These are phyloP conservation scores for Gasterosteus aculeatus DNA, from an alignment of 2,113 vertebrate genomes.

Conservation along the genomic window DNA sequence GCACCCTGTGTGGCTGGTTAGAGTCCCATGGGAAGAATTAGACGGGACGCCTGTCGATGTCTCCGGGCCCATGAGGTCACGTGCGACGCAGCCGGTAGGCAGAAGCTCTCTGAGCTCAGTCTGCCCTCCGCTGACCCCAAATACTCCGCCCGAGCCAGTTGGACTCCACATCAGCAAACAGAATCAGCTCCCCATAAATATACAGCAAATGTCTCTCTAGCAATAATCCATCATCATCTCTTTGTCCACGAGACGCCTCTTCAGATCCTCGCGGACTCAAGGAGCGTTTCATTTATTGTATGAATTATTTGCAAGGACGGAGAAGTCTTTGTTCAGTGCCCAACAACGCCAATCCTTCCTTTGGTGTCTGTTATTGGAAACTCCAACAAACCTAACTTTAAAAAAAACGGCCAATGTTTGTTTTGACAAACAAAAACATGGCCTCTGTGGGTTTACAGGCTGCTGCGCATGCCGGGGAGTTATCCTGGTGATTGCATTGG, in stretches of 20 bases:
- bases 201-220: slow-evolving; percentile 34
- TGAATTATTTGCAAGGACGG: slow-evolving; percentile 45
- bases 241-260: slow-evolving; percentile 34
- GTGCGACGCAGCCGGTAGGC: slow-evolving; percentile 29
- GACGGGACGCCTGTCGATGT: slow-evolving; percentile 49
- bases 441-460: slow-evolving; percentile 25
- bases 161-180: slow-evolving; percentile 42
- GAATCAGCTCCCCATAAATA: slow-evolving; percentile 40
- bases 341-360: slow-evolving; percentile 23
- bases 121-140: slow-evolving; percentile 32
- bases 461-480: slow-evolving; percentile 30
- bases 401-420: slow-evolving; percentile 33
- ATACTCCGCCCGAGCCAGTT: slow-evolving; percentile 13
- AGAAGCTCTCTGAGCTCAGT: slow-evolving; percentile 16
- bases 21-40: slow-evolving; percentile 63
- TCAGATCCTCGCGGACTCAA: slow-evolving; percentile 11
- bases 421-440: slow-evolving; percentile 54
- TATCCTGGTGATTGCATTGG: slow-evolving; percentile 43
- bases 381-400: slow-evolving; percentile 32
- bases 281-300: slow-evolving; percentile 27
- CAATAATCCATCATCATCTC: slow-evolving; percentile 34
- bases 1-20: slow-evolving; percentile 42
- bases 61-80: slow-evolving; percentile 40
- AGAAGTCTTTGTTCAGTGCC: slow-evolving; percentile 32
- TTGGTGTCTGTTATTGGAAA: slow-evolving; percentile 35